Evolutionary conservation across 2,797 vertebrate species (phyloP), one percentile per base, ranked within the genome.

Genomic region (Siniperca obscura): DNA sequence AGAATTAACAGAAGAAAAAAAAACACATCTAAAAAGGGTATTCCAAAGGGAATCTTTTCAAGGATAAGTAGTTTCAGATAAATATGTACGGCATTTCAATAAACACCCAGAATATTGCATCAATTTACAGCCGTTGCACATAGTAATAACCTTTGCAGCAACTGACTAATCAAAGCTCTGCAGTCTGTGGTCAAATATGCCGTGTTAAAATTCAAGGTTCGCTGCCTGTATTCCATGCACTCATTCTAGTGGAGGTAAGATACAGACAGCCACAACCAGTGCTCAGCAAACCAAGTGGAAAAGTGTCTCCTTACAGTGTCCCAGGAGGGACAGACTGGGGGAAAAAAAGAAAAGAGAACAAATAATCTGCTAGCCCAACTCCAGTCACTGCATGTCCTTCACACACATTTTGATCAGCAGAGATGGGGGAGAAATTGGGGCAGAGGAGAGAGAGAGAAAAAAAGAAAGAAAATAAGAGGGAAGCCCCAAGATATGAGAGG

Each of bases 271-370:
- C 83, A 84, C 64, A 80, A 87, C 81, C 78, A 53, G 78, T 82
- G 71, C 76, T 74, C 59, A 61, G 81, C 82, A 87, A 93, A 84
- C 84, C 84, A 48, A 88, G 88, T 88, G 86, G 86, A 91, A 93
- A 91, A 89, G 81, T 82, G 77, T 86, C 88, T 89, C 82, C 82
- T 89, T 90, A 87, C 85, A 88, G 78, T 82, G 78, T 90, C 88
- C 86, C 85, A 89, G 44, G 84, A 87, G 86, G 81, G 75, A 81
- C 87, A 85, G 64, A 78, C 42, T 66, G 78, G 59, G 46, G 30
- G 50, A 19, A 40, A 53, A 6, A 69, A 77, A 86, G 64, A 77
- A 77, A 62, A 27, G 53, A 62, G 57, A 70, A 70, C 69, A 83
- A 88, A 86, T 85, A 85, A 85, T 89, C 79, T 46, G 67, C 62